Evolutionary conservation across 1,140 invertebrate species (phyloP).

Genomic region (Drosophila bipectinata): DNA sequence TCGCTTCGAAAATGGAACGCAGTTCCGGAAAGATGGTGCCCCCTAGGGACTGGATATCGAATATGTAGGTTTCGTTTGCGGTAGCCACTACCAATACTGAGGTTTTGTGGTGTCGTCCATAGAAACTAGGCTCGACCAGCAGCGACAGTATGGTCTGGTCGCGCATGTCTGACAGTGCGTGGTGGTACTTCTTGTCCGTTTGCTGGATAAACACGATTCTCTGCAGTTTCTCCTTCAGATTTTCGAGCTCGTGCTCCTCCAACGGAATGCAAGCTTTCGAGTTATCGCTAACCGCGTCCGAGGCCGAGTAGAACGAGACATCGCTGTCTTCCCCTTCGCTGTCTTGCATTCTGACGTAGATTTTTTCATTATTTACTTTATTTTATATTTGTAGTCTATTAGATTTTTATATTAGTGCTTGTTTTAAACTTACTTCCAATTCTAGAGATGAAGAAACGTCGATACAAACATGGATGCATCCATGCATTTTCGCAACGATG

Average conservation of each 20-base stretch:
- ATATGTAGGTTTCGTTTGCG: conserved; percentile 43
- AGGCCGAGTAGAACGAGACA: background rate
- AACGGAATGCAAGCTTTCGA: conserved; percentile 8
- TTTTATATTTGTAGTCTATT: no score
- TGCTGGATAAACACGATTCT: conserved; percentile 43
- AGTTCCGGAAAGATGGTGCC: conserved; percentile 46
- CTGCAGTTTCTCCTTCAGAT: conserved; percentile 28
- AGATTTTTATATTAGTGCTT: no score
- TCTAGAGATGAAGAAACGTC: no score
- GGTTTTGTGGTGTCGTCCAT: conserved; percentile 44
- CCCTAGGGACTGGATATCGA: conserved; percentile 54
- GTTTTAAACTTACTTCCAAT: no score
- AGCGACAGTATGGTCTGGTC: conserved; percentile 48
- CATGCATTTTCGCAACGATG: no score
- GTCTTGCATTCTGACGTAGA: no score
- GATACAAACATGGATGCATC: no score
- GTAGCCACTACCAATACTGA: conserved; percentile 54
- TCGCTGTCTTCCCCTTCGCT: background rate
- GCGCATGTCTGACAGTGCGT: conserved; percentile 40
- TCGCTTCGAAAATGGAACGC: conserved; percentile 27
- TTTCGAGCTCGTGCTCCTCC: conserved; percentile 18
- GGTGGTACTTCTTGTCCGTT: conserved; percentile 42
- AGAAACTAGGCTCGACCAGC: conserved; percentile 58
- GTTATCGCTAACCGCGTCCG: background rate
- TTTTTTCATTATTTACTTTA: no score